These are phyloP conservation scores for Crotalus horridus DNA, from an alignment of 2,113 vertebrate genomes.

Conservation along the genomic window DNA sequence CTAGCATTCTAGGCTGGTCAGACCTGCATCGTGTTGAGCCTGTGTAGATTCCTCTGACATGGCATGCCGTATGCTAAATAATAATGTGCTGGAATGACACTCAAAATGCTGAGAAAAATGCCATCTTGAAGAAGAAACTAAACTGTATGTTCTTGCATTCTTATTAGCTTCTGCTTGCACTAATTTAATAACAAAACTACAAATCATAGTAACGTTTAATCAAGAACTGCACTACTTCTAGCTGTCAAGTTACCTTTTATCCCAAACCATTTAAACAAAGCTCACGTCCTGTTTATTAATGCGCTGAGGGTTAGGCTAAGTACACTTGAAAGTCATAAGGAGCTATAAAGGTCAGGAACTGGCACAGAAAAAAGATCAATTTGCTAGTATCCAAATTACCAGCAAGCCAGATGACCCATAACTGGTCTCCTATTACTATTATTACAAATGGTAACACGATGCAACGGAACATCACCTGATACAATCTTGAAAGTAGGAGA, in stretches of 20 bases:
- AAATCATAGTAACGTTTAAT: background rate
- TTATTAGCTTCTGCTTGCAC: background rate
- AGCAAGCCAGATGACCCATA: constrained; percentile 48
- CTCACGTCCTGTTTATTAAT: constrained; percentile 20
- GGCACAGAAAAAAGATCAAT: constrained; percentile 48
- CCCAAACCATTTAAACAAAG: constrained; percentile 12
- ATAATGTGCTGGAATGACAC: background rate
- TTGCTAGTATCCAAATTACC: constrained; percentile 47
- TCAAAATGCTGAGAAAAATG: background rate
- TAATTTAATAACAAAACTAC: background rate
- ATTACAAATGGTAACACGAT: constrained; percentile 27
- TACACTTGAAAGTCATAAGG: constrained; percentile 30
- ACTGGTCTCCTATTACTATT: constrained; percentile 36
- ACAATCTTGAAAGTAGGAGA: constrained; percentile 2
- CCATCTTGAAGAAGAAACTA: background rate
- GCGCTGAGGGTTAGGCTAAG: background rate
- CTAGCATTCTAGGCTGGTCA: background rate
- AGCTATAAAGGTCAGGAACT: constrained; percentile 51
- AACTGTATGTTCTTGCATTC: background rate
- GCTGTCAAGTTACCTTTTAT: constrained; percentile 22
- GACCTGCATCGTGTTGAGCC: background rate
- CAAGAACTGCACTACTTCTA: constrained; percentile 22
- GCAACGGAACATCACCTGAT: constrained; percentile 28
- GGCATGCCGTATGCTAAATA: background rate
- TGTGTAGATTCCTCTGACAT: background rate